Percentiles rank a stretch among this genome's conserved stretches.
phyloP scores from a whole-genome alignment of 92 coral and sea anemone species.

The Epizoanthus stellaris region DNA sequence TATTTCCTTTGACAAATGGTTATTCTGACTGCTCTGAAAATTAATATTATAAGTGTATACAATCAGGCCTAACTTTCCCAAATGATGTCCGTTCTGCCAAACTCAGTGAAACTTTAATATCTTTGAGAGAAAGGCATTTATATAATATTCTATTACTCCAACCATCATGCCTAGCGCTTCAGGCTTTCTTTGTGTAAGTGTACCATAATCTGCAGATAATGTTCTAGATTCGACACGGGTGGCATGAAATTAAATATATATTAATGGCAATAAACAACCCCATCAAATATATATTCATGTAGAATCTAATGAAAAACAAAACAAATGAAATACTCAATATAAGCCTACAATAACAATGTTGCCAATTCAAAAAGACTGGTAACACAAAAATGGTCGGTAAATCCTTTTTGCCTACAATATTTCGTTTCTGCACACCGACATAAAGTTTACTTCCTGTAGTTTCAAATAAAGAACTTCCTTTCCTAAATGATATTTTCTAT shows the following conservation, averaged over 20 bases:
- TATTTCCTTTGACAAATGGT: no score
- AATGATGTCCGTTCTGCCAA: no score
- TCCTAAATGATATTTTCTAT: background rate
- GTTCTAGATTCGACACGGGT: background rate
- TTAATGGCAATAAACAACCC: background rate
- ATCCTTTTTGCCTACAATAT: background rate
- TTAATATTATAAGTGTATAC: no score
- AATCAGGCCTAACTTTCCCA: no score
- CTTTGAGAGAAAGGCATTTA: background rate
- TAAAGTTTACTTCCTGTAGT: background rate
- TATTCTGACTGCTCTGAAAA: no score
- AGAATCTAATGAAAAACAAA: background rate
- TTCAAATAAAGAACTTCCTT: background rate
- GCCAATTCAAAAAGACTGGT: background rate
- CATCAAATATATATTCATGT: no score
- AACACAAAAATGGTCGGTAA: background rate
- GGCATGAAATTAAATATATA: background rate
- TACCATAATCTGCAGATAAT: background rate
- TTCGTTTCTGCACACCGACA: no score
- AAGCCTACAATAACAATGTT: background rate
- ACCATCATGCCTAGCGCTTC: conserved; percentile 19
- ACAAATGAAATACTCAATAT: no score
- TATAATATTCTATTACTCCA: background rate
- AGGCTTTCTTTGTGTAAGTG: background rate
- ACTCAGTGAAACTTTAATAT: background rate